Percentiles rank a stretch among this genome's conserved stretches.
These are phyloP conservation scores for Diprion similis DNA, from an alignment of 1,140 invertebrate genomes.

Conservation along the genomic window DNA sequence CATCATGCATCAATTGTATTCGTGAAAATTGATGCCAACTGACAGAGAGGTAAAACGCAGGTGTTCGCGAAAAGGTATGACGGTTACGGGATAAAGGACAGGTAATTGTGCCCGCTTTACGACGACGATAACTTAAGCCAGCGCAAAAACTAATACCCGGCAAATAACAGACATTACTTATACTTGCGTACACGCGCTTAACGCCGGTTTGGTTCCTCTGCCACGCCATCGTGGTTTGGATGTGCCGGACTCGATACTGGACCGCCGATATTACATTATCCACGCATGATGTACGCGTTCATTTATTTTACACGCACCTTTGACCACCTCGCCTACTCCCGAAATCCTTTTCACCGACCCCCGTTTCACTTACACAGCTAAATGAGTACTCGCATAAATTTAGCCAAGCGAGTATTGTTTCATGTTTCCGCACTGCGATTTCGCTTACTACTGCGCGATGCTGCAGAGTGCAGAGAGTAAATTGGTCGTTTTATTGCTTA, in stretches of 20 bases:
- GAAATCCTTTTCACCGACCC: background rate
- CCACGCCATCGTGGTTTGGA: slow-evolving; percentile 26
- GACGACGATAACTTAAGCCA: slow-evolving; percentile 46
- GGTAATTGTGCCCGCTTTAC: slow-evolving; percentile 48
- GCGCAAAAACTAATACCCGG: slow-evolving; percentile 47
- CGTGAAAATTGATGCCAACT: no score
- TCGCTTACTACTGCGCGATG: background rate
- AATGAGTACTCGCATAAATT: no score
- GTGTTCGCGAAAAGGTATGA: no score
- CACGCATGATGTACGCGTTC: slow-evolving; percentile 45
- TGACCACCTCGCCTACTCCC: slow-evolving; percentile 14
- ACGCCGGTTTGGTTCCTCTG: slow-evolving; percentile 25
- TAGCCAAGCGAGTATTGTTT: no score
- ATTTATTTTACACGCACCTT: slow-evolving; percentile 38
- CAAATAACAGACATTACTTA: slow-evolving; percentile 52
- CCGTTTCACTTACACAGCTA: background rate
- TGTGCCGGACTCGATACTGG: background rate
- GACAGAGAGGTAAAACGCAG: no score
- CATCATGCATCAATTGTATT: no score
- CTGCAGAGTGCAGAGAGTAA: background rate
- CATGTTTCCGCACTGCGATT: no score
- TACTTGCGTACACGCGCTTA: slow-evolving; percentile 35
- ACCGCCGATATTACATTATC: slow-evolving; percentile 44
- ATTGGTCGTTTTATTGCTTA: no score
- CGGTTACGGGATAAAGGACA: slow-evolving; percentile 25